Percentiles rank a stretch among this genome's conserved stretches.
phyloP scores from a whole-genome alignment of 2,888 invertebrate genomes.

The Tachystola acroxantha region DNA sequence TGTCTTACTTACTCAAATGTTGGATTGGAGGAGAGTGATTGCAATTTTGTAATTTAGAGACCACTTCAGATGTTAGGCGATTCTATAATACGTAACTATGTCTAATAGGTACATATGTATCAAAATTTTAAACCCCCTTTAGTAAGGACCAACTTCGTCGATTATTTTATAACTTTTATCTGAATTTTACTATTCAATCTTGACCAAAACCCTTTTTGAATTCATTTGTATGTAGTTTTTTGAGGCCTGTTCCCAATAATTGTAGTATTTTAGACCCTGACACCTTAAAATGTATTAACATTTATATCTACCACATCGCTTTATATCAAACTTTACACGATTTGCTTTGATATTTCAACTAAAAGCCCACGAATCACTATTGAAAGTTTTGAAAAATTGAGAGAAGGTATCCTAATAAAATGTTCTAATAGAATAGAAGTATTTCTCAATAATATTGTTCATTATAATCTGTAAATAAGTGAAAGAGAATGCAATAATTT shows the following conservation, averaged over 20 bases:
- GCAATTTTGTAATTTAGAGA: no score
- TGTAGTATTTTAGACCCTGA: conserved; percentile 46
- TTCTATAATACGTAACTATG: conserved; percentile 6
- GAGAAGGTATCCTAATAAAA: conserved; percentile 27
- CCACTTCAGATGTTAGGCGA: no score
- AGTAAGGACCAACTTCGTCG: conserved; percentile 55
- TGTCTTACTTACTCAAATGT: no score
- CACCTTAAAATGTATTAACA: conserved; percentile 33
- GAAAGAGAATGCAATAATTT: conserved; percentile 66
- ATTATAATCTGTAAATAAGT: conserved; percentile 52
- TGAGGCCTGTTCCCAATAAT: conserved; percentile 47
- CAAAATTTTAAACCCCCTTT: conserved; percentile 23
- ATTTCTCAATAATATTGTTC: conserved; percentile 36
- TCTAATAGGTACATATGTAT: conserved; percentile 2
- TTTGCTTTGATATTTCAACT: conserved; percentile 45
- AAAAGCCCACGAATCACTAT: conserved; percentile 30
- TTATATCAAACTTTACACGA: conserved; percentile 42
- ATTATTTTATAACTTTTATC: conserved; percentile 33
- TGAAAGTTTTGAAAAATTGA: conserved; percentile 33
- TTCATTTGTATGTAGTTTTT: conserved; percentile 52
- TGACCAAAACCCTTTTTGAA: conserved; percentile 52
- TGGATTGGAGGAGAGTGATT: no score
- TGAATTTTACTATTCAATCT: conserved; percentile 37
- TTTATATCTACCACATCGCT: conserved; percentile 57
- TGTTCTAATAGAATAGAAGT: conserved; percentile 33